phyloP scores from a whole-genome alignment of 2,888 invertebrate species.

The Nowickia ferox region DNA sequence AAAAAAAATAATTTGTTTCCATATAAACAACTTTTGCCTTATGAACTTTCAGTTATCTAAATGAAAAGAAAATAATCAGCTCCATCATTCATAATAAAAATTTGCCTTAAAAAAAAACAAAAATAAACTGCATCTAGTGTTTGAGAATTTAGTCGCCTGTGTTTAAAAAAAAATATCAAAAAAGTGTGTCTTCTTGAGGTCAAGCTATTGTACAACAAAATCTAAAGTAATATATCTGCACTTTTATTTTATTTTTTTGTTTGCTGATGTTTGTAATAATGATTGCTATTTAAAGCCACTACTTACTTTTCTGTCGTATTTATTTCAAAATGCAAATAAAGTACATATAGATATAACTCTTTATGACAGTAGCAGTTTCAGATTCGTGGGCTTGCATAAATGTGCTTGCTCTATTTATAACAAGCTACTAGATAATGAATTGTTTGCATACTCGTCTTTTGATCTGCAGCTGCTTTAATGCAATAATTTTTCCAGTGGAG shows the following conservation, averaged over 20 bases:
- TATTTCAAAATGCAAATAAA: not conserved
- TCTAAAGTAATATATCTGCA: not conserved
- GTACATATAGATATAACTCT: not conserved
- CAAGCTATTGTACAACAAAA: conserved; percentile 11
- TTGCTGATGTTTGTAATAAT: conserved; percentile 42
- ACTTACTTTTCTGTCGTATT: not conserved
- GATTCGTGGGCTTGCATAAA: conserved; percentile 39
- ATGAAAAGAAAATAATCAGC: too few species aligned
- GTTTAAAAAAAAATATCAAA: not conserved
- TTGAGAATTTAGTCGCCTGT: not conserved
- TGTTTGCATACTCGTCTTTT: conserved; percentile 7
- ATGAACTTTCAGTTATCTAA: too few species aligned
- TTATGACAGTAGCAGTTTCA: not conserved
- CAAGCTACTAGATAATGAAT: conserved; percentile 7
- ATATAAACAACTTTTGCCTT: too few species aligned
- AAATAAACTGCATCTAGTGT: not conserved
- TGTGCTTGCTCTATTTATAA: conserved; percentile 12
- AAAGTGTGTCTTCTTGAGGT: conserved; percentile 8
- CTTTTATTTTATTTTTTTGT: conserved; percentile 9
- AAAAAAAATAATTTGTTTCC: too few species aligned
- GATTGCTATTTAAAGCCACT: conserved; percentile 23
- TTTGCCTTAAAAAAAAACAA: not conserved
- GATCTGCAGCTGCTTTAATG: conserved; percentile 29
- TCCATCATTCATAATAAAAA: too few species aligned
- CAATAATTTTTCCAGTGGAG: conserved; percentile 35